Percentiles rank a stretch among this genome's conserved stretches.
Conservation (phyloP, 1,140 invertebrate genomes). For the Euborellia annulipes region DNA sequence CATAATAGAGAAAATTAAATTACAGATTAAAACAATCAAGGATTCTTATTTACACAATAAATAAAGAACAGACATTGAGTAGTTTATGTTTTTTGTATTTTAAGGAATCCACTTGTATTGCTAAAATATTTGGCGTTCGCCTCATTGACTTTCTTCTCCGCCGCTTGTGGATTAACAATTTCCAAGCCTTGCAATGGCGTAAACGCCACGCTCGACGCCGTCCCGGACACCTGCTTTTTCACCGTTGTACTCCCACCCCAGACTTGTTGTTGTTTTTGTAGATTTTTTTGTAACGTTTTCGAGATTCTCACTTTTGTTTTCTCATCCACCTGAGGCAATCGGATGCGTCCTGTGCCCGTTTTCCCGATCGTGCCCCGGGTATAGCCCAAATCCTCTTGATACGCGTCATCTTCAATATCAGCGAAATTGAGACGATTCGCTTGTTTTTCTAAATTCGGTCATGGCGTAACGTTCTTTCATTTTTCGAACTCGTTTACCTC, state of each 20-base stretch:
- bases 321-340: constrained; percentile 88
- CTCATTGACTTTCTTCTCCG: constrained; percentile 78
- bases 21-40: too few species aligned
- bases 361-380: constrained; percentile 91
- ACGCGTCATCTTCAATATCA: constrained; percentile 98
- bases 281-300: constrained; percentile 90
- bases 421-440: constrained; percentile 97
- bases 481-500: constrained; percentile 90
- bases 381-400: constrained; percentile 97
- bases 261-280: constrained; percentile 81
- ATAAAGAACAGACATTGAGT: too few species aligned
- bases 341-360: constrained; percentile 75
- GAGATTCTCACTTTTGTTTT: constrained; percentile 96
- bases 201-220: constrained; percentile 94
- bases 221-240: constrained; percentile 88
- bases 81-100: constrained; percentile 48
- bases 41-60: too few species aligned
- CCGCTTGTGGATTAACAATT: constrained; percentile 95
- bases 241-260: constrained; percentile 93
- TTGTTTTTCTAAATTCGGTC: constrained; percentile 93
- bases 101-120: constrained; percentile 77
- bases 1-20: too few species aligned
- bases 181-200: constrained; percentile 88
- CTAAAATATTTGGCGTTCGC: constrained; percentile 92
- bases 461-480: constrained; percentile 98